Evolutionary conservation across 2,113 vertebrate genomes (phyloP).

Genomic region (Cnemophilus loriae): DNA sequence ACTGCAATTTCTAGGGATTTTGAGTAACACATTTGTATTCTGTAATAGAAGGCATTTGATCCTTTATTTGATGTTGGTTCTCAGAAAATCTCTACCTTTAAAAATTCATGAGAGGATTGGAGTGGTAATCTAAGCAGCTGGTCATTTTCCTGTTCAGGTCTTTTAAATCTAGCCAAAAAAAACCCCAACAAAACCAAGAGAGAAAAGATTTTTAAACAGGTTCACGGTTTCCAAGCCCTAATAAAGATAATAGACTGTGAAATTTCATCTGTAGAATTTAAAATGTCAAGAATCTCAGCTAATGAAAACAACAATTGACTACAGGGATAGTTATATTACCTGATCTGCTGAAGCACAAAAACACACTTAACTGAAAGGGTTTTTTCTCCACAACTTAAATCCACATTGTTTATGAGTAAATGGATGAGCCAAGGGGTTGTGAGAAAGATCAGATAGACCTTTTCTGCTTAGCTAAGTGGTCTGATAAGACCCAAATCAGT

Average conservation of each 20-base stretch:
- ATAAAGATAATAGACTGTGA: conserved; percentile 35
- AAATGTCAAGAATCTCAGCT: conserved; percentile 25
- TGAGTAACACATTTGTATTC: conserved; percentile 55
- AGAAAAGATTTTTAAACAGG: conserved; percentile 3
- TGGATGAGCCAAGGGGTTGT: not conserved
- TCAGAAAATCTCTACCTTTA: conserved; percentile 56
- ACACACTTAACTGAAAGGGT: not conserved
- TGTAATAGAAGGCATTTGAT: conserved; percentile 51
- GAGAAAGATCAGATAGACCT: not conserved
- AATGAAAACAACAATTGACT: not conserved
- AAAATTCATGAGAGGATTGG: conserved; percentile 65
- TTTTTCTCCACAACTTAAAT: not conserved
- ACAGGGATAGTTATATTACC: not conserved
- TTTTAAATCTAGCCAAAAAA: not conserved
- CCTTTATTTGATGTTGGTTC: conserved; percentile 66
- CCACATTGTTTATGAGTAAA: not conserved
- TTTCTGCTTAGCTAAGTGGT: not conserved
- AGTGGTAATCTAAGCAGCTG: conserved; percentile 61
- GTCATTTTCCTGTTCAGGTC: conserved; percentile 60
- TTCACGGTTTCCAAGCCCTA: not conserved
- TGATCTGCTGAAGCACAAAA: not conserved
- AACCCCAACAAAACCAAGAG: not conserved
- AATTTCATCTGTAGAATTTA: conserved; percentile 26
- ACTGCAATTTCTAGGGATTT: conserved; percentile 60
- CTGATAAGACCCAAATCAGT: not conserved